Evolutionary conservation across 2,888 invertebrate species (phyloP), one percentile per base, ranked within the genome.

Genomic region (Miltochrista miniata): DNA sequence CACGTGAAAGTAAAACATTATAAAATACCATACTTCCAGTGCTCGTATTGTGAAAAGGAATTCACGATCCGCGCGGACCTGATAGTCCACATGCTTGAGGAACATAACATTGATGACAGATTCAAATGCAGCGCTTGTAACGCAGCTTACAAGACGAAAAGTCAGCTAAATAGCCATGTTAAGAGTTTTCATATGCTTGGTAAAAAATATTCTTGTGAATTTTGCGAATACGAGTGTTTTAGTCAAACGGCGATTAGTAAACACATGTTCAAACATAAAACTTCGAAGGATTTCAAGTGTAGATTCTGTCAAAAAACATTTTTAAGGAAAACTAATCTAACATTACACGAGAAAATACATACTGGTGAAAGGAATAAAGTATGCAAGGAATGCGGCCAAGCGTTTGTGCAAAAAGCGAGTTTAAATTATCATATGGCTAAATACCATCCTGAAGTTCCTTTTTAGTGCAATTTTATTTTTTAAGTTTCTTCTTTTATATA

Each of bases 261-360:
- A 9, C 42, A 33, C 2, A 33, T 31, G 9, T 42, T 42, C 14
- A 42, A 13, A n/a, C 42, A 42, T 10, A 42, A 18, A 24, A 43
- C 15, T 4, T 18, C 43, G 0, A 43, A 34, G 34, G 43, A 43
- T 12, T 77, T 78, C 43, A 83, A 88, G 12, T 92, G 92, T 49
- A 72, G 70, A 48, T 87, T 79, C 46, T 92, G 92, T 59, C 76
- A 71, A 51, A 92, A 92, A 54, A 74, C 87, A 1, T 92, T 92
- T 47, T 30, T 83, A 14, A 80, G 90, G 60, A 85, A 78, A 54
- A 68, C 81, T 0, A 86, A 81, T 0, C 41, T 87, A 55, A 75
- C 70, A 35, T 49, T 83, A 0, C 90, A 90, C 10, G 89, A 87
- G 56, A 65, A 79, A 54, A 88, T 90, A 0, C 90, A 90, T 24